A percentile compares a stretch with the other conserved stretches of the same genome.
These are phyloP conservation scores for Mechanitis messenoides DNA, from an alignment of 2,888 invertebrate genomes.

Conservation along the genomic window DNA sequence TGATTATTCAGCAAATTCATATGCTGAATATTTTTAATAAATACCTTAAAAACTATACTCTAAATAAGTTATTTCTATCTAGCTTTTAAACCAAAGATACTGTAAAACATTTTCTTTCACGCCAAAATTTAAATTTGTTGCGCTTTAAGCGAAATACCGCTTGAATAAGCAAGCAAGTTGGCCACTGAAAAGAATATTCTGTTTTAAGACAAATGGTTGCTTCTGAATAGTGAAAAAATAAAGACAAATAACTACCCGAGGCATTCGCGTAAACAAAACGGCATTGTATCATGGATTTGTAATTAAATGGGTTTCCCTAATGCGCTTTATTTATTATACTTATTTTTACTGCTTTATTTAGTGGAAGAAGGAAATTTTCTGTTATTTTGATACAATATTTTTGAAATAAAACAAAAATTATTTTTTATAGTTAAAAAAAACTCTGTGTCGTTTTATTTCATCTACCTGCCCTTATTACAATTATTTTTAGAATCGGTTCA, in stretches of 20 bases:
- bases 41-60: not conserved
- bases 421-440: no score
- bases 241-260: constrained; percentile 7
- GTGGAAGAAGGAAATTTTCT: no score
- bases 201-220: constrained; percentile 22
- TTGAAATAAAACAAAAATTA: no score
- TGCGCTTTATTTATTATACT: not conserved
- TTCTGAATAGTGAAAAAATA: constrained; percentile 6
- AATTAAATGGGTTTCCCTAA: constrained; percentile 7
- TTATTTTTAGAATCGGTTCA: no score
- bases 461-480: no score
- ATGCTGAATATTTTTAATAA: not conserved
- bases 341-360: not conserved
- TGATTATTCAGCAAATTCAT: no score
- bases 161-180: constrained; percentile 23
- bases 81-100: constrained; percentile 6
- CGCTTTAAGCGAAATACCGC: constrained; percentile 21
- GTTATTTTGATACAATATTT: no score
- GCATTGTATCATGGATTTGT: constrained; percentile 4
- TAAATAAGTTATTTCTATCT: constrained; percentile 1
- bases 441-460: no score
- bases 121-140: constrained; percentile 25
- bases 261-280: constrained; percentile 6
- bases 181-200: constrained; percentile 15
- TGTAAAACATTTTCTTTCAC: constrained; percentile 15